These are phyloP conservation scores for Andricus curvator DNA, from an alignment of 2,888 invertebrate genomes.

Conservation along the genomic window DNA sequence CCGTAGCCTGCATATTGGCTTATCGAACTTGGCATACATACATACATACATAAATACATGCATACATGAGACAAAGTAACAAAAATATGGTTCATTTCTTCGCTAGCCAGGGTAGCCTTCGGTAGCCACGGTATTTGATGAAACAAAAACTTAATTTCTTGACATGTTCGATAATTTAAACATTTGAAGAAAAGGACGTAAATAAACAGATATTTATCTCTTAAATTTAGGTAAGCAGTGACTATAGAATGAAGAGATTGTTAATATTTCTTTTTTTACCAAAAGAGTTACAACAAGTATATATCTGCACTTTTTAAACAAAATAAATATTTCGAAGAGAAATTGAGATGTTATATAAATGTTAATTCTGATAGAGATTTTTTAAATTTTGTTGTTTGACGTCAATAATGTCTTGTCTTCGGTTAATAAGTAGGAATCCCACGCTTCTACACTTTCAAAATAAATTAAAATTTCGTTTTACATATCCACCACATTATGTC, in stretches of 20 bases:
- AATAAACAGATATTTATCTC: not conserved
- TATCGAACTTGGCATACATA: constrained; percentile 19
- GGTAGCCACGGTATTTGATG: not conserved
- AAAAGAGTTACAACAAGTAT: not conserved
- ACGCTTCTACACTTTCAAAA: constrained; percentile 26
- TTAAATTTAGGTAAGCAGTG: not conserved
- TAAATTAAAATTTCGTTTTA: constrained; percentile 32
- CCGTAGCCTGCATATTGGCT: constrained; percentile 37
- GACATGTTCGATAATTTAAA: not conserved
- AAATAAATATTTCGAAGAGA: not conserved
- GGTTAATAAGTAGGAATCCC: constrained; percentile 27
- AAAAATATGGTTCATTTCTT: not conserved
- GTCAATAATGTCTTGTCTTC: constrained; percentile 16
- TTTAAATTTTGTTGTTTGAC: constrained; percentile 30
- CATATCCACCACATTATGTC: constrained; percentile 32
- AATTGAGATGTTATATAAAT: constrained; percentile 20
- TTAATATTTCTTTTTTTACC: no score
- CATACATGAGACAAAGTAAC: constrained; percentile 7
- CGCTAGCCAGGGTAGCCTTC: not conserved
- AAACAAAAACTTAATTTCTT: not conserved
- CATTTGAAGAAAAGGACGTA: not conserved
- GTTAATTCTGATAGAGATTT: constrained; percentile 20
- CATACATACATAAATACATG: not conserved
- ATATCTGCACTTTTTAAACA: not conserved
- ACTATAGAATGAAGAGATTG: no score